Base-by-base conservation (phyloP, 2,113 vertebrate genomes). In the Tachysurus fulvidraco region DNA sequence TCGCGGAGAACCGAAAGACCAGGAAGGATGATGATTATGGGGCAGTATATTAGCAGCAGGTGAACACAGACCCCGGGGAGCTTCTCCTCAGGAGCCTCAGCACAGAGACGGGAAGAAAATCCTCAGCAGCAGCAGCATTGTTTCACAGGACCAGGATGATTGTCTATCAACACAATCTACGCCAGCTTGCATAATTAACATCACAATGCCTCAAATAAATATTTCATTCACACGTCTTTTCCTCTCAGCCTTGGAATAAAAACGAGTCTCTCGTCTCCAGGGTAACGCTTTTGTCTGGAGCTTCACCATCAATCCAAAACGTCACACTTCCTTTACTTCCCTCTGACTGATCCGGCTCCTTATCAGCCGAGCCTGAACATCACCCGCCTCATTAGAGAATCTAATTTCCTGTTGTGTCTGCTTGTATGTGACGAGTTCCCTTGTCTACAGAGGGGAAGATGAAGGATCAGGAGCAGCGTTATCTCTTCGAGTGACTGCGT, bases 401-500 rank as follows among this genome's bases (percentile, higher is more conserved):
- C 60, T 79, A 36, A 85, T 85, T 67, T 85, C 76, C 83, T 13
- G 50, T 79, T 44, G 60, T 55, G 84, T 79, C 8, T 50, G 46
- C 46, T 50, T 50, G n/a, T 36, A 4, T 3, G 28, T 79, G 62
- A 74, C 17, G 36, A 54, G 82, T 44, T 21, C 13, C 30, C 36
- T 25, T 54, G 21, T 83, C 82, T 55, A 36, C 28, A 57, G 16
- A 23, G 19, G 9, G 25, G 52, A 83, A 14, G 83, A 30, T 19
- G 17, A 36, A 54, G 73, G 17, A 55, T 36, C 50, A 59, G 62
- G 41, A 46, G 25, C 83, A 21, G 44, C 12, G 17, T 36, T 23
- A 25, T 16, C 44, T 85, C 59, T 0, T 50, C 1, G 52, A 28
- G 10, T 14, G 50, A 17, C 71, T 2, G 50, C 19, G 19, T 59